A percentile compares a stretch with the other conserved stretches of the same genome.
Evolutionary conservation across 1,140 invertebrate species (phyloP).

Genomic region (Aleiodes sp.): DNA sequence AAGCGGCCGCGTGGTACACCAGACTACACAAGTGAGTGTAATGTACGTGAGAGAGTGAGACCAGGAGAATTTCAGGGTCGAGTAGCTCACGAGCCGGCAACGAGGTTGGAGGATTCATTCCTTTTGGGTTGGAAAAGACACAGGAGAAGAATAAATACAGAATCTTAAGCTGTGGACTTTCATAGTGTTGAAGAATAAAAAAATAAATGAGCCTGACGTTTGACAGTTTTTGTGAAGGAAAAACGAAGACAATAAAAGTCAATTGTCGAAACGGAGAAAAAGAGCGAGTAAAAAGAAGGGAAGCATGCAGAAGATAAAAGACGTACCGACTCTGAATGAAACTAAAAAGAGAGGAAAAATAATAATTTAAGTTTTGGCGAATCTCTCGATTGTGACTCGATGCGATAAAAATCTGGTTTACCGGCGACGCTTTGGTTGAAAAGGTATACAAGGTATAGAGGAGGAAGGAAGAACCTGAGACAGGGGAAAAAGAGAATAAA

Average conservation of each 20-base stretch:
- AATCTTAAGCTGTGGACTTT: too few species aligned
- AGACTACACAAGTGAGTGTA: not conserved
- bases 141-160: too few species aligned
- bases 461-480: not conserved
- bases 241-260: too few species aligned
- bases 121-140: too few species aligned
- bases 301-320: not conserved
- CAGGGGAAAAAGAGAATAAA: constrained; percentile 21
- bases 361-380: not conserved
- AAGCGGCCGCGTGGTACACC: constrained; percentile 13
- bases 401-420: constrained; percentile 19
- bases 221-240: too few species aligned
- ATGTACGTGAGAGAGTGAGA: not conserved
- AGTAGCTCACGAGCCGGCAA: constrained; percentile 1
- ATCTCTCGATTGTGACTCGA: constrained; percentile 23
- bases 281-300: not conserved
- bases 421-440: not conserved
- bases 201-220: too few species aligned
- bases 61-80: constrained; percentile 32
- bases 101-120: not conserved
- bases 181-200: too few species aligned
- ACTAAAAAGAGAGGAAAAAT: not conserved
- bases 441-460: not conserved
- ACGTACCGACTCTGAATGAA: not conserved
- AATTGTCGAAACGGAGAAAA: too few species aligned